Percentiles rank a stretch among this genome's conserved stretches.
Evolutionary conservation across 1,140 invertebrate genomes (phyloP).

Genomic region (Aradophagus sp.): DNA sequence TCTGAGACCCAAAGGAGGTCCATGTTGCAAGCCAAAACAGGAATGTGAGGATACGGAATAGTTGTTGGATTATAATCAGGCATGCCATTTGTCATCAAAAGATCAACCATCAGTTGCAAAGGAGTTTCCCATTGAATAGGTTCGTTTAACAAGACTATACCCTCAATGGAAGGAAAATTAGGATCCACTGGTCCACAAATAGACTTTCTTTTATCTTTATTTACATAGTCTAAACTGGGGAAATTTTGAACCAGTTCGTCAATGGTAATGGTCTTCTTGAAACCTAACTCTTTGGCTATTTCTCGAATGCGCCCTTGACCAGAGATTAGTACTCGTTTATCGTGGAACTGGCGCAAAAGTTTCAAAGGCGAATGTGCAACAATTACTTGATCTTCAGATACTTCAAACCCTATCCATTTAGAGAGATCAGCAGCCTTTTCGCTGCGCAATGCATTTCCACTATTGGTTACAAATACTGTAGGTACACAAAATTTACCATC

Average conservation of each 20-base stretch:
- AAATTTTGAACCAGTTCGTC: slow-evolving; percentile 79
- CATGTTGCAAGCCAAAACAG: slow-evolving; percentile 82
- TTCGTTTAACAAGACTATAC: slow-evolving; percentile 79
- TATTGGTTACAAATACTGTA: slow-evolving; percentile 83
- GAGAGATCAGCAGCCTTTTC: slow-evolving; percentile 80
- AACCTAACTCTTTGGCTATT: slow-evolving; percentile 82
- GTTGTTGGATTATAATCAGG: slow-evolving; percentile 68
- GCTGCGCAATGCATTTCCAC: slow-evolving; percentile 77
- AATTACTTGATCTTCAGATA: slow-evolving; percentile 81
- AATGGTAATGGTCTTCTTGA: slow-evolving; percentile 79
- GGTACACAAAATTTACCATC: slow-evolving; percentile 80
- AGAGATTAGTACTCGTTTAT: slow-evolving; percentile 80
- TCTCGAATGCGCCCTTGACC: slow-evolving; percentile 81
- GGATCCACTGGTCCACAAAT: slow-evolving; percentile 75
- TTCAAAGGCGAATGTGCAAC: slow-evolving; percentile 83
- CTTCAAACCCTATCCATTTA: slow-evolving; percentile 79
- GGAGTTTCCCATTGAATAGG: slow-evolving; percentile 80
- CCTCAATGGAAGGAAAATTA: slow-evolving; percentile 76
- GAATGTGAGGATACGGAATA: slow-evolving; percentile 79
- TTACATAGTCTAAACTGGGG: slow-evolving; percentile 82
- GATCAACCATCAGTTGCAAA: slow-evolving; percentile 80
- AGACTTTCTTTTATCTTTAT: slow-evolving; percentile 77
- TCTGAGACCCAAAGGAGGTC: slow-evolving; percentile 83
- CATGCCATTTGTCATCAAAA: slow-evolving; percentile 81
- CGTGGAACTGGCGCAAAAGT: slow-evolving; percentile 80